A percentile compares a stretch with the other conserved stretches of the same genome.
Conservation (phyloP, 2,888 invertebrate genomes). For the Epinotia nisella region DNA sequence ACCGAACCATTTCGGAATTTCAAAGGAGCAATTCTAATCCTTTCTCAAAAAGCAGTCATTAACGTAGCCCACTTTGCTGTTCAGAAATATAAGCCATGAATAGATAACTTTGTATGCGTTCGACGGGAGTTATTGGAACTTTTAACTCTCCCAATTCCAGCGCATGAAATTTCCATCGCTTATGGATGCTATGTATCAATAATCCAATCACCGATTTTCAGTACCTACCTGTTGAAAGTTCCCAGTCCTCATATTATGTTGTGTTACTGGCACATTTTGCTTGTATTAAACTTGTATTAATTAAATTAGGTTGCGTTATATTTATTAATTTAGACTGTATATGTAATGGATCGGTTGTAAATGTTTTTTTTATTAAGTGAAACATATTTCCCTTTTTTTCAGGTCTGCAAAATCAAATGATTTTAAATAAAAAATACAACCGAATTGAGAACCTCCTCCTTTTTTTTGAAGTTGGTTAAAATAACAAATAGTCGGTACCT, state of each 20-base stretch:
- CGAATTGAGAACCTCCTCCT: too few relatives aligned
- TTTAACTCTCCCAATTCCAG: background rate
- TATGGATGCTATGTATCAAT: constrained; percentile 32
- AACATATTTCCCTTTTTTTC: background rate
- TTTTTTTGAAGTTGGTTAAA: too few relatives aligned
- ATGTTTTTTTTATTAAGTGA: too few relatives aligned
- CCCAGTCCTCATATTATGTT: constrained; percentile 1
- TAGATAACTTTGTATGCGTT: constrained; percentile 12
- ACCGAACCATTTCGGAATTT: background rate
- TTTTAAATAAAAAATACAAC: background rate
- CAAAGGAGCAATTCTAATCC: background rate
- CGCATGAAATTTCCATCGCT: constrained; percentile 16
- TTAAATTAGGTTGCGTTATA: constrained; percentile 10
- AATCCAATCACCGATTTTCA: constrained; percentile 24
- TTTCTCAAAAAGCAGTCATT: background rate
- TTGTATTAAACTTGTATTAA: constrained; percentile 5
- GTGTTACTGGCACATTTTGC: constrained; percentile 1
- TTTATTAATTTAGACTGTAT: too few relatives aligned
- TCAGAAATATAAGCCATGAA: constrained; percentile 2
- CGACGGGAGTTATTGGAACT: background rate
- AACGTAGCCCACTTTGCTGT: background rate
- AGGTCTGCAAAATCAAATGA: background rate
- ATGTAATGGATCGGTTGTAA: too few relatives aligned
- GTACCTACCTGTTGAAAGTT: constrained; percentile 1
- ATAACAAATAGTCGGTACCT: too few relatives aligned